These are phyloP conservation scores for Diarsia rubi DNA, from an alignment of 2,888 invertebrate genomes.

Conservation along the genomic window DNA sequence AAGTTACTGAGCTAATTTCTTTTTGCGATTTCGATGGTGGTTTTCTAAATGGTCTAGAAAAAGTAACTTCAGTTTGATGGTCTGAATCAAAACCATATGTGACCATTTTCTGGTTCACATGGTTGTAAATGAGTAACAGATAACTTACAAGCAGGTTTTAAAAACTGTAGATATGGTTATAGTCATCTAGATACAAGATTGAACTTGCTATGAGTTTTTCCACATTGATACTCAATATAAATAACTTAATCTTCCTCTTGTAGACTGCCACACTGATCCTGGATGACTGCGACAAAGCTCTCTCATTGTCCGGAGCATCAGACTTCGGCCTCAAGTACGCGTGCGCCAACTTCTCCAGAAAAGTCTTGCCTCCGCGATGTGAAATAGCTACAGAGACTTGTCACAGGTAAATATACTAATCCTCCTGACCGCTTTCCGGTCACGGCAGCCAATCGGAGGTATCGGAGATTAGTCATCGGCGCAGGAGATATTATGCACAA, in stretches of 20 bases:
- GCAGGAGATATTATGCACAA: too few species aligned
- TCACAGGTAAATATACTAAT: slow-evolving; percentile 88
- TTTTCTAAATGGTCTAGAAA: not conserved
- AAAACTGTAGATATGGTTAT: too few species aligned
- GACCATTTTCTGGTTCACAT: too few species aligned
- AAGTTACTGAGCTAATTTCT: not conserved
- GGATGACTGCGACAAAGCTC: slow-evolving; percentile 96
- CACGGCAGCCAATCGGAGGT: too few species aligned
- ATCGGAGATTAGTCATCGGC: too few species aligned
- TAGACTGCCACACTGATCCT: slow-evolving; percentile 95
- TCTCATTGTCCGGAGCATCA: slow-evolving; percentile 93
- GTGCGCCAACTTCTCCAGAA: slow-evolving; percentile 95
- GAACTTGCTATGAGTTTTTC: not conserved
- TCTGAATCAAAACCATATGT: too few species aligned
- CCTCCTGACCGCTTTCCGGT: too few species aligned
- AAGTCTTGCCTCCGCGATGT: slow-evolving; percentile 94
- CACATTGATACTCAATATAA: not conserved
- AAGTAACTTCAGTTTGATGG: not conserved
- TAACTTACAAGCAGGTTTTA: too few species aligned
- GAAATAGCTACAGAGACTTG: slow-evolving; percentile 95
- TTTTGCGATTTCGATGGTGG: not conserved
- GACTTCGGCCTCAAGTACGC: slow-evolving; percentile 94
- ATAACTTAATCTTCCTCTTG: slow-evolving; percentile 18
- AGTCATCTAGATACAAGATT: not conserved
- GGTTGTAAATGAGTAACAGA: too few species aligned